A percentile compares a stretch with the other conserved stretches of the same genome.
phyloP scores from a whole-genome alignment of 2,888 invertebrate genomes.

The Andrena hattorfiana region DNA sequence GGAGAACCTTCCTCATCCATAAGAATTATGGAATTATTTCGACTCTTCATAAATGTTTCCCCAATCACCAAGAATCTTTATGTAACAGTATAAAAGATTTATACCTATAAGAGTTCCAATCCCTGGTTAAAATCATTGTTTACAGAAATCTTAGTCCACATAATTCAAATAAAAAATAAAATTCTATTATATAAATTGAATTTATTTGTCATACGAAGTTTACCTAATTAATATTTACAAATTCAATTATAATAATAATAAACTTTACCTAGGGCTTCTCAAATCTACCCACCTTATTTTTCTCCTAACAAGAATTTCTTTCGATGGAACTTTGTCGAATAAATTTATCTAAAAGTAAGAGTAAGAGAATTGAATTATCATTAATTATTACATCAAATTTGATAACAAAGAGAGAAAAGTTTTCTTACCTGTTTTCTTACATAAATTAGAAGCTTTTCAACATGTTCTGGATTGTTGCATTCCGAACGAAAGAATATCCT shows the following conservation, averaged over 20 bases:
- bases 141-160: not conserved
- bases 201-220: slow-evolving; percentile 28
- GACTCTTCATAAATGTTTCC: too few relatives aligned
- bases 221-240: slow-evolving; percentile 42
- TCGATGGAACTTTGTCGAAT: slow-evolving; percentile 68
- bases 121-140: not conserved
- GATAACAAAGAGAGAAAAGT: not conserved
- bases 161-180: not conserved
- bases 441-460: slow-evolving; percentile 91
- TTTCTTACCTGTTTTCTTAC: slow-evolving; percentile 87
- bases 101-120: too few relatives aligned
- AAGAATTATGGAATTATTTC: too few relatives aligned
- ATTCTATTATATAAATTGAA: not conserved
- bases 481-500: slow-evolving; percentile 91
- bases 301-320: slow-evolving; percentile 50
- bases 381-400: not conserved
- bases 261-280: slow-evolving; percentile 75
- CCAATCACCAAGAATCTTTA: too few relatives aligned
- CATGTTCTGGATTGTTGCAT: slow-evolving; percentile 88
- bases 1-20: too few relatives aligned
- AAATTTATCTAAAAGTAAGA: slow-evolving; percentile 66
- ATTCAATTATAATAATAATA: slow-evolving; percentile 6
- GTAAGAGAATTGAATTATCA: slow-evolving; percentile 20
- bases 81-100: too few relatives aligned
- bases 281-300: slow-evolving; percentile 73